Conservation (phyloP, 1,140 invertebrate species). For the Onthophagus taurus region DNA sequence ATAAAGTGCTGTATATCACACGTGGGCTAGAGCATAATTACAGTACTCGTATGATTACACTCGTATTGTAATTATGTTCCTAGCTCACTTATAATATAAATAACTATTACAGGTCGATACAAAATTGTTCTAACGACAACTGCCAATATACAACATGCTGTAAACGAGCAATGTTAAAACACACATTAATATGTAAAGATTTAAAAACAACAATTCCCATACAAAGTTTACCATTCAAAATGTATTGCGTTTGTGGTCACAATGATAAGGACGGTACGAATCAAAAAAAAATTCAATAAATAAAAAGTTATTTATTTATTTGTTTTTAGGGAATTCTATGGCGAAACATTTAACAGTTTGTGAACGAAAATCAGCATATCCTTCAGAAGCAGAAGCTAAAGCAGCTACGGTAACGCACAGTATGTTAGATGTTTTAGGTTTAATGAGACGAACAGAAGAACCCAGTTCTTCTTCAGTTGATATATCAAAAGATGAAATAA, state of each 20-base stretch:
- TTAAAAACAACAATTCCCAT: slow-evolving; percentile 44
- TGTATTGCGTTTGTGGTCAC: slow-evolving; percentile 69
- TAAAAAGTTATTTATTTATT: not conserved
- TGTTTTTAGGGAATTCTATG: slow-evolving; percentile 48
- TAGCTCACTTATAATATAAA: not conserved
- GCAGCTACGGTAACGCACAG: slow-evolving; percentile 44
- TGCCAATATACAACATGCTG: slow-evolving; percentile 71
- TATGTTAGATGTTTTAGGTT: slow-evolving; percentile 46
- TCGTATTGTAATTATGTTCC: not conserved
- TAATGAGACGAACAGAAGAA: slow-evolving; percentile 38
- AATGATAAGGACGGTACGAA: slow-evolving; percentile 49
- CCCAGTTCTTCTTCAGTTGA: slow-evolving; percentile 4
- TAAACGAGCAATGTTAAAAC: slow-evolving; percentile 60
- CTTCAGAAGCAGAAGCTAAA: slow-evolving; percentile 45
- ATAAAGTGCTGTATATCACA: no score
- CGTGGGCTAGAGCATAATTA: no score
- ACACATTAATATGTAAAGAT: slow-evolving; percentile 51
- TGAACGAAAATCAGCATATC: slow-evolving; percentile 52
- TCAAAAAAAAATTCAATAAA: not conserved
- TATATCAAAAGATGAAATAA: no score
- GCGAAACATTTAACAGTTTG: slow-evolving; percentile 54
- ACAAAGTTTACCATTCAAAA: slow-evolving; percentile 44
- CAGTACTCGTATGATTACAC: slow-evolving; percentile 12
- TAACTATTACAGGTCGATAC: slow-evolving; percentile 54
- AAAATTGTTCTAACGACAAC: slow-evolving; percentile 52